Base-by-base conservation (phyloP, 2,113 vertebrate species). In the Elephas maximus region DNA sequence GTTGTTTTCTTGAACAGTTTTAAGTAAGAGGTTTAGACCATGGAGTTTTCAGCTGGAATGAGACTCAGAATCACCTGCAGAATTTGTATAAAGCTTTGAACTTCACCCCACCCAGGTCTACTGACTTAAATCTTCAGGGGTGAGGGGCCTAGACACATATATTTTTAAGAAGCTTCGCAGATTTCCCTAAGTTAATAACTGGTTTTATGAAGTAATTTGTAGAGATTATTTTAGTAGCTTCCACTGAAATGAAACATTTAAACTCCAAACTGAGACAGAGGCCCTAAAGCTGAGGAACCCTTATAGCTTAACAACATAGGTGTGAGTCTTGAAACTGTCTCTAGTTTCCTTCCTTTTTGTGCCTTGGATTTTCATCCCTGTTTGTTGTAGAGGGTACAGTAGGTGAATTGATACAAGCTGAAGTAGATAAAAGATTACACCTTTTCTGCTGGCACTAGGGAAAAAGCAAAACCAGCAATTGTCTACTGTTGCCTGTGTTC, bases 191-290 rank as follows among this genome's bases (percentile, higher is more conserved):
- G 20, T 67, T 91, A 77, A 26, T 76, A 77, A 76, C 26, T 14
- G 74, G 24, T 80, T 85, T 69, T 30, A 44, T 76, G 9, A 90
- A 94, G 87, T 85, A 14, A 65, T 53, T 95, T 86, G 76, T 51
- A 88, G 53, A 71, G 65, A 73, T 88, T 90, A 53, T 84, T 87
- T 81, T 6, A 81, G 51, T 53, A 45, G 53, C 65, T 88, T 87
- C 44, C 37, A 80, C 41, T 78, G 78, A 81, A 90, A 94, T 73
- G 78, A 81, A 90, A 94, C 76, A 73, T 88, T 88, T 81, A 93
- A 97, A 95, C 33, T 21, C 8, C 33, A 76, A 30, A 73, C 62
- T 77, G 37, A 53, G 12, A 7, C 65, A 88, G 11, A 86, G 88
- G 37, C 30, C 48, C 41, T 44, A 5, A 44, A 95, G 33, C 17